Percentiles rank a stretch among this genome's conserved stretches.
Evolutionary conservation across 2,113 vertebrate genomes (phyloP).

Genomic region (Limanda limanda): DNA sequence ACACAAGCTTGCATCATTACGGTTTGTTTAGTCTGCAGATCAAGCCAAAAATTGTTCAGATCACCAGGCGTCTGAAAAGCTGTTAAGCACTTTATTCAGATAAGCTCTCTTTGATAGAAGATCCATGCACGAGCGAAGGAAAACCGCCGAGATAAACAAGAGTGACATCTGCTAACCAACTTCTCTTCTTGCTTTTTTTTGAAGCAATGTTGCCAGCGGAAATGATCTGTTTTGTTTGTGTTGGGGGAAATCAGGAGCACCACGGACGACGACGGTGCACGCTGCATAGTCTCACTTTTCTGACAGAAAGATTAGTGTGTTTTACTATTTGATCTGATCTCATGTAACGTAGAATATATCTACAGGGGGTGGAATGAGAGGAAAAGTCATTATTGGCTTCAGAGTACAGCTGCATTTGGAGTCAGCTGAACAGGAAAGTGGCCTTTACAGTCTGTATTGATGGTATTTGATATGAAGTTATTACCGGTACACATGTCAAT

Average conservation of each 20-base stretch:
- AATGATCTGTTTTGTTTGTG: conserved; percentile 65
- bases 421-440: conserved; percentile 40
- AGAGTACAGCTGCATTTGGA: not conserved
- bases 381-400: conserved; percentile 49
- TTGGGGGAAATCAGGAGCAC: conserved; percentile 36
- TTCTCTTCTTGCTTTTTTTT: conserved; percentile 33
- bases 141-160: conserved; percentile 73
- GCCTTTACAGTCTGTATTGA: conserved; percentile 55
- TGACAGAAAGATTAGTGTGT: conserved; percentile 32
- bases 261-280: not conserved
- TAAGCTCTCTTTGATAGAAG: conserved; percentile 80
- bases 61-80: conserved; percentile 81
- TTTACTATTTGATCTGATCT: conserved; percentile 59
- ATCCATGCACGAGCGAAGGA: conserved; percentile 71
- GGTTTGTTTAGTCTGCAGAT: conserved; percentile 80
- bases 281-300: not conserved
- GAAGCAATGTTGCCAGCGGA: conserved; percentile 64
- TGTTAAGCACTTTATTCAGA: conserved; percentile 82
- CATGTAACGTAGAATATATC: conserved; percentile 30
- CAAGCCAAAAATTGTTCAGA: conserved; percentile 79
- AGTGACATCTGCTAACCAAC: conserved; percentile 81
- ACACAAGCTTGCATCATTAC: conserved; percentile 81
- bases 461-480: conserved; percentile 23
- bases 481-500: conserved; percentile 26
- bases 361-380: conserved; percentile 34